Evolutionary conservation across 2,888 invertebrate genomes (phyloP).

Genomic region (Gari tellinella): DNA sequence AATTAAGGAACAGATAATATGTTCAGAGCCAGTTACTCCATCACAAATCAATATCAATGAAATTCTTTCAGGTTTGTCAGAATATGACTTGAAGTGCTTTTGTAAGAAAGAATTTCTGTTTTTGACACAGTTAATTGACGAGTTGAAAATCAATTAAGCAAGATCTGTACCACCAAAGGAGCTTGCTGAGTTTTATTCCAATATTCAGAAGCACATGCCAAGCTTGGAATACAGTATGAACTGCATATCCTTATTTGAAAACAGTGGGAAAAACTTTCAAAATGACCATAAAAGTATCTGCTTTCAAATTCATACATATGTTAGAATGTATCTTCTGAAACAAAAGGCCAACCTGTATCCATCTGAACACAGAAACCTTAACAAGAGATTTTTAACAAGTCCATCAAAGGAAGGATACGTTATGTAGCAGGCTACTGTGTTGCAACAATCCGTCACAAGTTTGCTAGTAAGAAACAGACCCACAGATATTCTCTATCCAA

Average conservation of each 20-base stretch:
- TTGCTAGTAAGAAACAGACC: slow-evolving; percentile 1
- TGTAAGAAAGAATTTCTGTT: slow-evolving; percentile 7
- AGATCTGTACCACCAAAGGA: slow-evolving; percentile 5
- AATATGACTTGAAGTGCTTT: background rate
- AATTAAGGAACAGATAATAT: background rate
- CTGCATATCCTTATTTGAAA: slow-evolving; percentile 13
- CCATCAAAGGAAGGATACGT: slow-evolving; percentile 13
- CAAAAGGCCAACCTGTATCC: too few relatives aligned
- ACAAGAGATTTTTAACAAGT: background rate
- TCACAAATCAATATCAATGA: slow-evolving; percentile 5
- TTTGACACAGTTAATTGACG: slow-evolving; percentile 1
- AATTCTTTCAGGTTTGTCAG: slow-evolving; percentile 3
- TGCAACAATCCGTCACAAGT: slow-evolving; percentile 6
- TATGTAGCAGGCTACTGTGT: slow-evolving; percentile 28
- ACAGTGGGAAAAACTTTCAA: slow-evolving; percentile 5
- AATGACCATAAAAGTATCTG: slow-evolving; percentile 8
- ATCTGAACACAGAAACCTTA: background rate
- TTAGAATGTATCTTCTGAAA: too few relatives aligned
- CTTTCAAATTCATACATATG: slow-evolving; percentile 10
- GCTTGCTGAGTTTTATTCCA: background rate
- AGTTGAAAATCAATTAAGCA: background rate
- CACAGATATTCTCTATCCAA: slow-evolving; percentile 3
- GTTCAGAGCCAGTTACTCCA: slow-evolving; percentile 3
- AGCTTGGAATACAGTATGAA: slow-evolving; percentile 12
- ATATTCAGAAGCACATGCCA: slow-evolving; percentile 11